Evolutionary conservation across 2,113 vertebrate species (phyloP).

Genomic region (Hydrochoerus hydrochaeris): DNA sequence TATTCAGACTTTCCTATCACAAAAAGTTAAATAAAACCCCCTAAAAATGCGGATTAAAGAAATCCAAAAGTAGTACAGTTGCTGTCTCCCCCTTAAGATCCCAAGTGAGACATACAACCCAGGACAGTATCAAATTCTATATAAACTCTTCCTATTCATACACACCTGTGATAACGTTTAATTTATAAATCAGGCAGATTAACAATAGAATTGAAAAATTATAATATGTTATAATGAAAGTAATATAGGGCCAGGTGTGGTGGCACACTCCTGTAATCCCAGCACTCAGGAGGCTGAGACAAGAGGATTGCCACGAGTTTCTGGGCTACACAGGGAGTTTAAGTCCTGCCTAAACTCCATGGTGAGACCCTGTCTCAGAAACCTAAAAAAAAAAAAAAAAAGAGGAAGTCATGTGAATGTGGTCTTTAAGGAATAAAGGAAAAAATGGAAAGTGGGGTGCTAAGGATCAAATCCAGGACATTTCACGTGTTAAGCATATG

Average conservation of each 20-base stretch:
- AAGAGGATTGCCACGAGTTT: no score
- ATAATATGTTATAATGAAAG: neutral
- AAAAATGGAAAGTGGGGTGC: neutral
- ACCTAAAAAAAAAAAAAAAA: no score
- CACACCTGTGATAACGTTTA: neutral
- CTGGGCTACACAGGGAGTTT: no score
- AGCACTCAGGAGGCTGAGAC: no score
- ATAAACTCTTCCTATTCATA: neutral
- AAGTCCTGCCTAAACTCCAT: no score
- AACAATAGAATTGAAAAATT: neutral
- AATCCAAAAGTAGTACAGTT: neutral
- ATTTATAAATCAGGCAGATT: neutral
- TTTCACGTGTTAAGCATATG: neutral
- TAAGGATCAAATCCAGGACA: neutral
- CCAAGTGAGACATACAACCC: neutral
- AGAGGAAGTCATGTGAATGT: neutral
- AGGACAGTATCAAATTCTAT: neutral
- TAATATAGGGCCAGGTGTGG: no score
- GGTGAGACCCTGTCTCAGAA: no score
- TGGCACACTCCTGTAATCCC: no score
- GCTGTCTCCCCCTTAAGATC: no score
- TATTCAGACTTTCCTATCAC: slow-evolving; percentile 29
- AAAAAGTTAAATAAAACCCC: slow-evolving; percentile 56
- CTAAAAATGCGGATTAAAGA: slow-evolving; percentile 4
- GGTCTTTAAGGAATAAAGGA: neutral